A percentile compares a stretch with the other conserved stretches of the same genome.
phyloP scores from a whole-genome alignment of 1,140 invertebrate genomes.

The Heliothis subflexa region DNA sequence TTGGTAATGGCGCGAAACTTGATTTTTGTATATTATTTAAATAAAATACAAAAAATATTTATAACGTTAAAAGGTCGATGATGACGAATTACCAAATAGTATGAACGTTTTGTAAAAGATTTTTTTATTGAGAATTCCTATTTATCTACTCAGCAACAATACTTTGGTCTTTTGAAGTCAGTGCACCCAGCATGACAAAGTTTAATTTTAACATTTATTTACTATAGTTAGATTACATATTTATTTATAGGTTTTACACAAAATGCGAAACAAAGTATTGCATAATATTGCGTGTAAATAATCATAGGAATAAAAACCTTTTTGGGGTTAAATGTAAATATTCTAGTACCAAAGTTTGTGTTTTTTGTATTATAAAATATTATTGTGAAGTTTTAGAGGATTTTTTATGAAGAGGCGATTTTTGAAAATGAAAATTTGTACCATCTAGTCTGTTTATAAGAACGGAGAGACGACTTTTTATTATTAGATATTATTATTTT shows the following conservation, averaged over 20 bases:
- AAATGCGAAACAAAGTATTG: slow-evolving; percentile 59
- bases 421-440: slow-evolving; percentile 32
- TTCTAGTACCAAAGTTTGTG: slow-evolving; percentile 63
- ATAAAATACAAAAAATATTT: no score
- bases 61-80: no score
- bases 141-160: no score
- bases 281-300: slow-evolving; percentile 63
- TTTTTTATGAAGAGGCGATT: slow-evolving; percentile 23
- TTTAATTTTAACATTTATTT: neutral
- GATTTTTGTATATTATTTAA: neutral
- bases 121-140: no score
- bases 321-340: slow-evolving; percentile 50
- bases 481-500: neutral
- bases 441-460: slow-evolving; percentile 50
- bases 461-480: slow-evolving; percentile 6
- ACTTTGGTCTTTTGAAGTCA: neutral
- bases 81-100: no score
- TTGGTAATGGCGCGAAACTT: neutral
- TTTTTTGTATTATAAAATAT: slow-evolving; percentile 49
- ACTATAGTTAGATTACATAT: slow-evolving; percentile 39
- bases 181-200: neutral
- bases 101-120: no score
- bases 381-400: slow-evolving; percentile 47
- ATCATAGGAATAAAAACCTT: slow-evolving; percentile 25
- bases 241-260: slow-evolving; percentile 51